Base-by-base conservation (phyloP, 1,140 invertebrate species). In the Physella acuta region DNA sequence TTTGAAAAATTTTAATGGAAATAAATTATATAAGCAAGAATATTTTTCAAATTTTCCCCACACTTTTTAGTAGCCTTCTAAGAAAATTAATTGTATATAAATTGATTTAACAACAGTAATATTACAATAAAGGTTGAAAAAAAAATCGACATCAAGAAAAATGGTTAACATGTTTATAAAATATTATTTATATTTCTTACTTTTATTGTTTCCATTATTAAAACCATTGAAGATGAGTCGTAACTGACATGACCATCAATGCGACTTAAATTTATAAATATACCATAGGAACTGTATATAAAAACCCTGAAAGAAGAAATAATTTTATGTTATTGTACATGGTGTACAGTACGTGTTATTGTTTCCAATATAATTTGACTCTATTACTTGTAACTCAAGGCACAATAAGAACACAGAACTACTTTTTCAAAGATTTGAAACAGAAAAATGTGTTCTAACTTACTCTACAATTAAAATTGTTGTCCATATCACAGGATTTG, bases 231-330 rank as follows among this genome's bases (percentile, higher is more conserved):
- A 17, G 66, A 59, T 20, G 66, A 68, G 14, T 68, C 24, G 49
- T 59, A 68, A 31, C 20, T 33, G 20, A 60, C 16, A 49, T 31
- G 14, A n/a, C 81, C 80, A 73, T 85, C 72, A 16, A 75, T 75
- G 70, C 82, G 78, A 67, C 80, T 79, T 11, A 85, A 70, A 68
- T 85, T 81, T n/a, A 84, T 79, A 28, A 85, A 66, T 11, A 83
- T 77, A 0, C 82, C 80, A 70, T 85, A 85, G 4, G 81, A 82
- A 20, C 82, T 79, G 74, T 85, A 85, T 3, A 82, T 73, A 1
- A 81, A 37, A 14, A 79, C 76, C 37, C 82, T 83, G 71, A 62
- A 73, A 74, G 33, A 67, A 61, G 33, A 74, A 51, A 61, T 61
- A 61, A 1, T 55, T n/a, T n/a, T n/a, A n/a, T n/a, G n/a, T n/a